Conservation (phyloP, 2,888 invertebrate genomes). For the Schrankia costaestrigalis region DNA sequence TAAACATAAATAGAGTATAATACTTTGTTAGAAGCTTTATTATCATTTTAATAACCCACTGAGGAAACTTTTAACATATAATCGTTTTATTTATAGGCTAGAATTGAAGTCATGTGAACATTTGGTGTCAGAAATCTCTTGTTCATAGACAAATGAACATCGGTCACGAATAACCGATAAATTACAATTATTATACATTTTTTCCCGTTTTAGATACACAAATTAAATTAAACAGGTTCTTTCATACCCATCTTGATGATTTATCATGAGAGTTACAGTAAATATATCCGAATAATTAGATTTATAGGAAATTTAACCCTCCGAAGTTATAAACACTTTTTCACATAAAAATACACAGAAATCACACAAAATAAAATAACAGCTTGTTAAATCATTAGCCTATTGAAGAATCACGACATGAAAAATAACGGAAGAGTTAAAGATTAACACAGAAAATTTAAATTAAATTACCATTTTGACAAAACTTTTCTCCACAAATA, state of each 20-base stretch:
- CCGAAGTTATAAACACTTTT: conserved; percentile 27
- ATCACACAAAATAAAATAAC: conserved; percentile 42
- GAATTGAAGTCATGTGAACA: conserved; percentile 49
- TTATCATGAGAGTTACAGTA: too few relatives aligned
- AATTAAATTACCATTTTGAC: conserved; percentile 72
- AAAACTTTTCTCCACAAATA: conserved; percentile 39
- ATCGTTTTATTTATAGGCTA: conserved; percentile 30
- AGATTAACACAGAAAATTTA: conserved; percentile 48
- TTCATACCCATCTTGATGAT: conserved; percentile 31
- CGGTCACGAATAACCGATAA: too few relatives aligned
- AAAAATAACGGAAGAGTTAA: conserved; percentile 6
- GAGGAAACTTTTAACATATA: too few relatives aligned
- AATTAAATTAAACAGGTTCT: conserved; percentile 3
- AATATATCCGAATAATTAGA: too few relatives aligned
- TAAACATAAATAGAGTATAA: too few relatives aligned
- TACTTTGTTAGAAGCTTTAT: too few relatives aligned
- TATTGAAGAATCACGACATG: not conserved
- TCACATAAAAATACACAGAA: conserved; percentile 33
- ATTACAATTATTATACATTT: too few relatives aligned
- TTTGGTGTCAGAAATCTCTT: conserved; percentile 31
- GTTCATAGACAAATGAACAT: conserved; percentile 38
- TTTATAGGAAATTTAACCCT: conserved; percentile 26
- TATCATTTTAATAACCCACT: too few relatives aligned
- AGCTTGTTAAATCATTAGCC: conserved; percentile 17
- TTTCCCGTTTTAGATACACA: too few relatives aligned